Percentiles rank a stretch among this genome's conserved stretches.
Conservation (phyloP, 2,113 vertebrate genomes). For the Bos taurus region DNA sequence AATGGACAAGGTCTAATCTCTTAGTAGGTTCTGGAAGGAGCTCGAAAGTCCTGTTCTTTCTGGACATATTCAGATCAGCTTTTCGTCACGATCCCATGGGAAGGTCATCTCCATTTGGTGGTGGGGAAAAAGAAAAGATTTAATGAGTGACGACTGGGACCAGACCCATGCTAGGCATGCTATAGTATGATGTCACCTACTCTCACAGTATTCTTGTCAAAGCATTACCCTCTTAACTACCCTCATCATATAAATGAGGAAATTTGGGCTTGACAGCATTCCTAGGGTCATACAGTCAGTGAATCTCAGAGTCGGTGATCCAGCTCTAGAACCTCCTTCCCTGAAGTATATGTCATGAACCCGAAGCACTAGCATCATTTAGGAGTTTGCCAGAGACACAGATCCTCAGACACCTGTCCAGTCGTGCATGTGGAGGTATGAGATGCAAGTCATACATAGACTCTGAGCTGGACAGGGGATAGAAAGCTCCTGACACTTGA, state of each 20-base stretch:
- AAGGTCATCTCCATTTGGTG: background rate
- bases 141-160: background rate
- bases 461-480: background rate
- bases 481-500: background rate
- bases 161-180: background rate
- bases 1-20: background rate
- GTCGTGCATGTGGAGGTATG: rapidly evolving
- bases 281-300: background rate
- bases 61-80: background rate
- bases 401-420: background rate
- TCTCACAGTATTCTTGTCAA: background rate
- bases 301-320: background rate
- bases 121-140: background rate
- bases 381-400: background rate
- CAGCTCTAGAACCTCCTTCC: background rate
- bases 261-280: background rate
- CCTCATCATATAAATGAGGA: background rate
- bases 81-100: background rate
- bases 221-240: background rate
- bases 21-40: background rate
- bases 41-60: rapidly evolving
- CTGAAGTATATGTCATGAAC: background rate
- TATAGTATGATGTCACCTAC: rapidly evolving
- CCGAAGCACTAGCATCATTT: background rate
- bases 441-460: background rate